Evolutionary conservation across 2,888 invertebrate species (phyloP), one percentile per base, ranked within the genome.

Genomic region (Eristalis intricaria): DNA sequence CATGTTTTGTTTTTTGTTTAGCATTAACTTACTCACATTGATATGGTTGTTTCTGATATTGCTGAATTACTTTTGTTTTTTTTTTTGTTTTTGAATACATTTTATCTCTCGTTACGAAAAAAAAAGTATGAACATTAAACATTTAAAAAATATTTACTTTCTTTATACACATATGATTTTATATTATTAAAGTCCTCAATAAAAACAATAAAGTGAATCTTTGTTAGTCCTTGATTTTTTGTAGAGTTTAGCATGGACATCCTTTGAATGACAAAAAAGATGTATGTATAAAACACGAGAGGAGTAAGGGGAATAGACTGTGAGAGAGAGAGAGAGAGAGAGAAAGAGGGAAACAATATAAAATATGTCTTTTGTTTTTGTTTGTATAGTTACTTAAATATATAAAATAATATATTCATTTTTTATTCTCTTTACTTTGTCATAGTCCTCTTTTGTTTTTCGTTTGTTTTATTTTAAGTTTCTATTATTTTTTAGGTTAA

Each of bases 31-130:
- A 87, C 82, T 82, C 77, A 86, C 87, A 84, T 79, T 89, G 89
- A 89, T 89, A 89, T 89, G 89, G 89, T 89, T 89, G 89, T 89
- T 89, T 89, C 89, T 89, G 89, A 89, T 89, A 89, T 89, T 89
- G 89, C 88, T 88, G 88, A 84, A 89, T 83, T 78, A 74, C 38
- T 88, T 79, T 40, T 64, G 74, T 58, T 69, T 66, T 29, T 29
- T 56, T 69, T 68, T 19, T 35, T 40, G 63, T 79, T 69, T 85
- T 79, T 73, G 65, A 88, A 60, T 89, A 75, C 77, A 84, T 89
- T 63, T 74, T 63, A 76, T 75, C 11, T 74, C 84, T 84, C 70
- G 23, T 78, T 76, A 89, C 88, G 76, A 73, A 79, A 79, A 87
- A 75, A 73, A 71, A 84, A 26, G 3, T 83, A 85, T 32, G 32